Evolutionary conservation across 2,113 vertebrate genomes (phyloP).

Genomic region (Amblyopsis rosae): DNA sequence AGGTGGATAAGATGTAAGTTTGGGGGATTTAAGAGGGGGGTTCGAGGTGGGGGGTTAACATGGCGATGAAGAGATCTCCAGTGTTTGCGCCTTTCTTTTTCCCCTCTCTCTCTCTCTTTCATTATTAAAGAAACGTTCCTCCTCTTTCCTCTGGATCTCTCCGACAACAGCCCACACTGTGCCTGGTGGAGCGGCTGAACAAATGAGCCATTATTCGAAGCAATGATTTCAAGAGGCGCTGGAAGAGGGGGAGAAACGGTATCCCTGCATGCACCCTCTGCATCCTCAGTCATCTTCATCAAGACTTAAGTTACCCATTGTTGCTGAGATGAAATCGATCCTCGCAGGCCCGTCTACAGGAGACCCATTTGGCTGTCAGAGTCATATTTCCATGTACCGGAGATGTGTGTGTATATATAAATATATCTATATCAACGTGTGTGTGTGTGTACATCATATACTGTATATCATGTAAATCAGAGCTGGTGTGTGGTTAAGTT

Average conservation of each 20-base stretch:
- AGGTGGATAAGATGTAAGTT: constrained; percentile 75
- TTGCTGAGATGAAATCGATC: constrained; percentile 60
- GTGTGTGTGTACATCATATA: no score
- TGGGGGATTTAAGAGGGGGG: constrained; percentile 57
- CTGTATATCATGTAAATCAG: no score
- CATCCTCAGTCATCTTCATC: constrained; percentile 54
- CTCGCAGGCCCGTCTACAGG: constrained; percentile 30
- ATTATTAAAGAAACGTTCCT: constrained; percentile 37
- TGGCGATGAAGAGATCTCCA: constrained; percentile 32
- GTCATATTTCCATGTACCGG: constrained; percentile 46
- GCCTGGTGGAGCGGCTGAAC: constrained; percentile 49
- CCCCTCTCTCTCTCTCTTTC: background rate
- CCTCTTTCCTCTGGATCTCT: constrained; percentile 20
- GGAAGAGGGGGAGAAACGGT: constrained; percentile 49
- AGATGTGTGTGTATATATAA: background rate
- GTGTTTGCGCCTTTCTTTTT: constrained; percentile 31
- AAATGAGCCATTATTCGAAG: constrained; percentile 60
- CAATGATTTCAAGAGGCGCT: constrained; percentile 27
- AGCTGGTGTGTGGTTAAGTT: no score
- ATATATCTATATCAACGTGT: background rate
- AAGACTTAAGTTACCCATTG: constrained; percentile 64
- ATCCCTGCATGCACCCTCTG: constrained; percentile 53
- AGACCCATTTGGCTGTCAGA: constrained; percentile 57
- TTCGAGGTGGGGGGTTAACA: constrained; percentile 29
- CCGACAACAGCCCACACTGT: constrained; percentile 40